Evolutionary conservation across 2,888 invertebrate genomes (phyloP), one percentile per base, ranked within the genome.

Genomic region (Tenthredo notha): DNA sequence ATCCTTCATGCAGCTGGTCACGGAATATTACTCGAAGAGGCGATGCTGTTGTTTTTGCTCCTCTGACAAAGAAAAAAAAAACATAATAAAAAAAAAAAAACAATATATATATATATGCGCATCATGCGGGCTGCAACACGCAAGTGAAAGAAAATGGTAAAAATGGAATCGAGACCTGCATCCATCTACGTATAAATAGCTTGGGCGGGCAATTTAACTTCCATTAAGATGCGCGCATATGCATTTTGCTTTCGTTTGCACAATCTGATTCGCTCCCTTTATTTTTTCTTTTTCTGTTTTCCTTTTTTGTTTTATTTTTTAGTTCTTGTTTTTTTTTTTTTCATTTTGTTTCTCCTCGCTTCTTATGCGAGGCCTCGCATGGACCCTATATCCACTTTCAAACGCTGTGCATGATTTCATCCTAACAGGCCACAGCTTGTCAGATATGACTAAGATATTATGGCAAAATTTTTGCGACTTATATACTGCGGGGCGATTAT

Each of bases 141-240:
- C 80, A 61, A 61, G 61, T 80, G 40, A 21, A 80, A 61, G 61
- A 40, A 78, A 61, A 80, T 80, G 80, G 80, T 80, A 80, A 80
- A 80, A 80, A 80, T 80, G 47, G 80, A 58, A 77, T 74, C 25
- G 77, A 77, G 77, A 50, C 50, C 50, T 77, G 47, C 77, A 54
- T 77, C 54, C 77, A 77, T 77, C 50, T 54, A 77, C 29, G 77
- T 77, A 77, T 77, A 77, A 77, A 77, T 77, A 77, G 77, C 77
- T 50, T 54, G n/a, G 61, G 58, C 12, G 40, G 80, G 80, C 80
- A 61, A 80, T 80, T 80, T 80, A 80, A 80, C 80, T 80, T 61
- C 61, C 80, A 80, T 61, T 61, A 61, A 80, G 61, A 80, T 37
- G 58, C 58, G 21, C 80, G 58, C 61, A 61, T 80, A 61, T 80